Base-by-base conservation (phyloP, 2,797 vertebrate species). In the Staurois parvus region DNA sequence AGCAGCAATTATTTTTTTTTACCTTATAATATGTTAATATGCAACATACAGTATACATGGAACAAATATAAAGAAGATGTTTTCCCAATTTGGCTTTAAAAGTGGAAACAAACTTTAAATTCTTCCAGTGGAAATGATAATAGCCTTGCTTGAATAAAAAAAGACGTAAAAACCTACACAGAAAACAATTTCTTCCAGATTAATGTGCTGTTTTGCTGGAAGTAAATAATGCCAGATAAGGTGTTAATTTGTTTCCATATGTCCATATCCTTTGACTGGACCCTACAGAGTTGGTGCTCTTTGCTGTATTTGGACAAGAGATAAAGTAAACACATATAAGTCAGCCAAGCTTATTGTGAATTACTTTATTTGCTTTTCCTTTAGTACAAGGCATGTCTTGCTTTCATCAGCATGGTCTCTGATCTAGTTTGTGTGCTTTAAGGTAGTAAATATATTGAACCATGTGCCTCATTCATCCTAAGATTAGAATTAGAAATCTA, bases 281-380 rank as follows among this genome's bases (percentile, higher is more conserved):
- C 66, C 64, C n/a, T 28, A 26, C 28, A 59, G 90, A 91, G 88
- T 90, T 84, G 85, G 45, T 83, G 69, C 76, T 85, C 88, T 88
- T 88, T 88, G 90, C 89, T 91, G 88, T 93, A 92, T 91, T 90
- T 90, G 92, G 91, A 91, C 91, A 66, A n/a, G 28, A 91, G 88
- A 84, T 85, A 93, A 91, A 88, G 88, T 88, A 93, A 94, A 94
- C 88, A 91, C 89, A 91, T 91, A 87, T 79, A 88, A 89, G 89
- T 89, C 88, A 92, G 87, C 83, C 69, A 88, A 81, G 74, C 87
- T 90, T 88, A 89, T 93, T 93, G 89, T 91, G 76, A 62, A 69
- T 64, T 24, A 72, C 34, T 85, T 97, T 98, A 98, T 98, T 96
- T 94, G 84, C 42, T 83, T 93, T 72, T 97, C 95, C 94, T 92